Evolutionary conservation across 2,113 vertebrate genomes (phyloP), one percentile per base, ranked within the genome.

Genomic region (Paedocypris sp.): DNA sequence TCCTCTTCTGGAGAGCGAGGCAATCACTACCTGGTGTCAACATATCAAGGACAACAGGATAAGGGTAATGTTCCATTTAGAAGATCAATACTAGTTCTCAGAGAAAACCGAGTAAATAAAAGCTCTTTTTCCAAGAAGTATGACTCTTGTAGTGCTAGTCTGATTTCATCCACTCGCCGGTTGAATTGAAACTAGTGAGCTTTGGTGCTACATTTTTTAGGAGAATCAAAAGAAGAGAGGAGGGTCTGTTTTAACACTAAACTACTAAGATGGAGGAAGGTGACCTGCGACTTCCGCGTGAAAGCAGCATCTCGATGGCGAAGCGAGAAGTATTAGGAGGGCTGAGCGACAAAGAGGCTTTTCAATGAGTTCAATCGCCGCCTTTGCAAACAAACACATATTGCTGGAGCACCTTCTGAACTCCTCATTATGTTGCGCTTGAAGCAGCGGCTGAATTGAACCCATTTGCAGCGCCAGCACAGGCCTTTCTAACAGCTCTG

Each of bases 11-110:
- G 10, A 10, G 20, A 63, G 8, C 12, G 20, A 68, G 29, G 54
- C 56, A 45, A 67, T 60, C 7, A 38, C 54, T 45, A 65, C 28
- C 35, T 22, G 56, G 49, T 61, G 62, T 64, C 49, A 61, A 43
- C 49, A 49, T 56, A 29, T 43, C 33, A 65, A 68, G 54, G 60
- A 63, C 52, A 19, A 54, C 43, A 32, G 49, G 42, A 54, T 63
- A 49, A 67, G 66, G 56, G 54, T 53, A 67, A 64, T 60, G 60
- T 64, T 67, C 67, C 64, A 67, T 60, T 60, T 60, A 71, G 28
- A 23, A 47, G 43, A 66, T 66, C 63, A 42, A 66, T 71, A 63
- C 42, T 47, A n/a, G 46, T 33, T 49, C 33, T 12, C 22, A 57
- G 56, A 45, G 49, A 46, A 56, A 67, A 67, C 45, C 51, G 22